Conservation (phyloP, 64 coral and sea anemone species). For the Pocillopora verrucosa region DNA sequence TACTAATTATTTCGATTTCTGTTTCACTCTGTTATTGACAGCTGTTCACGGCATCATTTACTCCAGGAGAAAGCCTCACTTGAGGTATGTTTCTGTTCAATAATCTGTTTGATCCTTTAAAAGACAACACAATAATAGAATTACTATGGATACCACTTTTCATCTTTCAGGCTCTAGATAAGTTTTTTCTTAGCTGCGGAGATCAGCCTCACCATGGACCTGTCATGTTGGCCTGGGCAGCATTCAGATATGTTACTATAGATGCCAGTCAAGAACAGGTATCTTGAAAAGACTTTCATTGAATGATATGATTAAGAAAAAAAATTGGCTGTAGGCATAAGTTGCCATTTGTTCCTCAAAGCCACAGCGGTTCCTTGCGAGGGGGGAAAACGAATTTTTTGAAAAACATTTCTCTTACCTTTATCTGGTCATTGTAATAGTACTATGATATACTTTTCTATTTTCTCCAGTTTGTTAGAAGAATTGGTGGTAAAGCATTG, state of each 20-base stretch:
- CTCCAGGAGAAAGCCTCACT: slow-evolving; percentile 34
- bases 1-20: no score
- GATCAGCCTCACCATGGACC: slow-evolving; percentile 86
- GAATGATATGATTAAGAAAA: background rate
- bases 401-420: background rate
- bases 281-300: background rate
- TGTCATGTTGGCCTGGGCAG: slow-evolving; percentile 95
- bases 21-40: background rate
- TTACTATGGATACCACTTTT: background rate
- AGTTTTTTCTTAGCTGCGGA: slow-evolving; percentile 79
- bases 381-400: no score
- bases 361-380: no score
- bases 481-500: slow-evolving; percentile 83
- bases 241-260: slow-evolving; percentile 82
- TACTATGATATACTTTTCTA: background rate
- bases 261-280: slow-evolving; percentile 79
- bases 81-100: slow-evolving; percentile 18
- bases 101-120: no score
- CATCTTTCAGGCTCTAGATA: slow-evolving; percentile 66
- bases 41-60: slow-evolving; percentile 42
- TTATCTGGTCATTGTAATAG: background rate
- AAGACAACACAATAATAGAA: background rate
- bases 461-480: slow-evolving; percentile 63
- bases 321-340: no score
- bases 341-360: no score